phyloP scores from a whole-genome alignment of 2,797 vertebrate genomes.

The Champsocephalus gunnari region DNA sequence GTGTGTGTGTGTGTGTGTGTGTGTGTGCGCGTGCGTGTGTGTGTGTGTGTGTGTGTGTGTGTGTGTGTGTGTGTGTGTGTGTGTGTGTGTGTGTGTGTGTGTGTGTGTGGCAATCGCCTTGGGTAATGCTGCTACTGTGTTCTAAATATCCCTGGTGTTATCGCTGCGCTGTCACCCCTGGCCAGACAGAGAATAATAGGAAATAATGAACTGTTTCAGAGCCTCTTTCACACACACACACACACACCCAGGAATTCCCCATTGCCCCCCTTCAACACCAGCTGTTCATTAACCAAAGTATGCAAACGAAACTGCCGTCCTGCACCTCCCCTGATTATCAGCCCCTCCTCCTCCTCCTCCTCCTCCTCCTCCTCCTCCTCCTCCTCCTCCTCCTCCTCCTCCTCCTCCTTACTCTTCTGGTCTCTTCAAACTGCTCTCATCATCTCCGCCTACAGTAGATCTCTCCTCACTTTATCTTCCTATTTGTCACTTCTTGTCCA shows the following conservation, averaged over 20 bases:
- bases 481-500: background rate
- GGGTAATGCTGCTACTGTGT: conserved; percentile 66
- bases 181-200: conserved; percentile 87
- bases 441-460: conserved; percentile 29
- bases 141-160: conserved; percentile 73
- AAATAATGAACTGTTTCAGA: conserved; percentile 90
- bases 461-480: conserved; percentile 12
- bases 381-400: conserved; percentile 27
- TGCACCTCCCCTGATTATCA: conserved; percentile 73
- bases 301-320: conserved; percentile 84
- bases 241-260: conserved; percentile 8
- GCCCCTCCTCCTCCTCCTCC: background rate
- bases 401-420: conserved; percentile 37
- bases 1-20: no score
- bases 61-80: conserved; percentile 27
- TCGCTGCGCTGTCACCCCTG: conserved; percentile 87
- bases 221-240: conserved; percentile 44
- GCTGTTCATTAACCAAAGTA: conserved; percentile 92
- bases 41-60: conserved; percentile 31
- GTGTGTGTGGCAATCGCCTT: conserved; percentile 57
- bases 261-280: conserved; percentile 70
- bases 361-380: no score
- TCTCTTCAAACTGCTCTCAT: conserved; percentile 56
- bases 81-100: conserved; percentile 29
- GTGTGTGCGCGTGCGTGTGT: no score